Evolutionary conservation across 2,113 vertebrate species (phyloP).

Genomic region (Rhipidura dahli): DNA sequence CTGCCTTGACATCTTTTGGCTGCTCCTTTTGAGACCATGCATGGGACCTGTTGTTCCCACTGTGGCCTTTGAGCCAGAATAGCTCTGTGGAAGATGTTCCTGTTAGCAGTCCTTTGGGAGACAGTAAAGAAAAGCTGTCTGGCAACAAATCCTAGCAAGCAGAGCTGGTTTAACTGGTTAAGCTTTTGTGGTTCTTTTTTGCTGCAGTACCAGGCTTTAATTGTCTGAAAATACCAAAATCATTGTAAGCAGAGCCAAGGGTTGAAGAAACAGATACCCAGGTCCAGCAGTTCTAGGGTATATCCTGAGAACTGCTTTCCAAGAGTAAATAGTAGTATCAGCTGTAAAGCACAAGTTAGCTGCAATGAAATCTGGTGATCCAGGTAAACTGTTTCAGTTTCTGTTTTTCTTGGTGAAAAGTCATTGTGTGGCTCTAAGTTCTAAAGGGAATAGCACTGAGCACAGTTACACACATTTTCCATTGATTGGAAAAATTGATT

Average conservation of each 20-base stretch:
- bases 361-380: background rate
- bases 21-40: background rate
- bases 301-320: background rate
- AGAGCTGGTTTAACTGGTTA: background rate
- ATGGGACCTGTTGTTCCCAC: rapidly evolving
- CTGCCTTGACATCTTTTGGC: background rate
- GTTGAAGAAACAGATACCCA: background rate
- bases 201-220: background rate
- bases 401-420: background rate
- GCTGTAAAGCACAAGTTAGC: background rate
- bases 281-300: background rate
- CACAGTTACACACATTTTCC: background rate
- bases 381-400: background rate
- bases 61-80: background rate
- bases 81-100: background rate
- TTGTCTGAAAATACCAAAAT: background rate
- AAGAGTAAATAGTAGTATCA: background rate
- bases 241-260: background rate
- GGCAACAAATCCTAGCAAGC: background rate
- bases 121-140: background rate
- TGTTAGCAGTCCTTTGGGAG: background rate
- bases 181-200: background rate
- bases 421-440: background rate
- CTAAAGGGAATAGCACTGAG: background rate
- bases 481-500: background rate